These are phyloP conservation scores for Parthenolecanium corni DNA, from an alignment of 2,888 invertebrate genomes.

Conservation along the genomic window DNA sequence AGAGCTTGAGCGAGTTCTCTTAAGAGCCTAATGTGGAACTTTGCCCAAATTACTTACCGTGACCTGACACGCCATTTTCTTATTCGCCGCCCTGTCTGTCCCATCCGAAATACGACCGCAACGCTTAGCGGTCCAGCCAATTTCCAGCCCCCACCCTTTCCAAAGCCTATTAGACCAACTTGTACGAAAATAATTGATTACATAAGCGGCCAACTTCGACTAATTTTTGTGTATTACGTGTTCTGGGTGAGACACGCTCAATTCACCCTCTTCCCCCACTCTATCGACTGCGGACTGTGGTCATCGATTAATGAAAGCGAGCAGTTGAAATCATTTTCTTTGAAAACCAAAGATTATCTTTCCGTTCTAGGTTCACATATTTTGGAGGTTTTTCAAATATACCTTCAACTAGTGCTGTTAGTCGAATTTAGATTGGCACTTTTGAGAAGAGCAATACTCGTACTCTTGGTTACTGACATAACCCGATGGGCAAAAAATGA, in stretches of 20 bases:
- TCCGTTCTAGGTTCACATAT: no score
- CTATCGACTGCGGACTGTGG: no score
- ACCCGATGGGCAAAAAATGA: no score
- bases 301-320: no score
- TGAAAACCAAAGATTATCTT: no score
- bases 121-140: conserved; percentile 3
- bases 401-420: no score
- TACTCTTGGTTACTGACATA: no score
- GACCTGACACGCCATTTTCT: conserved; percentile 28
- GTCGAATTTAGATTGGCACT: no score
- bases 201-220: conserved; percentile 23
- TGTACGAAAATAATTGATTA: conserved; percentile 27
- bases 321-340: neutral
- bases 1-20: conserved; percentile 24
- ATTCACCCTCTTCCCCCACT: no score
- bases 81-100: neutral
- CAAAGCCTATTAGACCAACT: conserved; percentile 23
- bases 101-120: neutral
- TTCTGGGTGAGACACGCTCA: no score
- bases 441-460: no score
- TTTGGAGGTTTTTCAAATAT: no score
- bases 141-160: conserved; percentile 10
- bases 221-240: conserved; percentile 22
- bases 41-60: conserved; percentile 28
- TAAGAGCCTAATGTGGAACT: conserved; percentile 27